Conservation (phyloP, 2,113 vertebrate species). For the Tragelaphus scriptus region DNA sequence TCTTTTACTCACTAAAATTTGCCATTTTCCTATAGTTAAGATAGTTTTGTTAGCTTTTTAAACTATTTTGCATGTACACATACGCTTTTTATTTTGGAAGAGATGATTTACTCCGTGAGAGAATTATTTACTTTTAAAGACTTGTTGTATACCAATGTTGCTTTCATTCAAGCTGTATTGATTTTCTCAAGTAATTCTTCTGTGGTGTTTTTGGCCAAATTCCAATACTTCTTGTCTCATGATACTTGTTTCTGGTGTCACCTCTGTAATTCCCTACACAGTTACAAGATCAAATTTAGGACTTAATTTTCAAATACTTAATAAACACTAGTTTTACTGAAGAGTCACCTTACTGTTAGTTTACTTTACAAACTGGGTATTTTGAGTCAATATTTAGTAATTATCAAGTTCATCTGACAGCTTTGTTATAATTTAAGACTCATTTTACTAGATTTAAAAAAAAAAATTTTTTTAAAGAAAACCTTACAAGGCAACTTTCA, state of each 20-base stretch:
- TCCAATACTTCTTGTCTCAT: background rate
- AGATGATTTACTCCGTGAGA: background rate
- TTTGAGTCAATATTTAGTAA: background rate
- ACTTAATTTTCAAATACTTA: background rate
- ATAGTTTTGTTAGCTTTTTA: background rate
- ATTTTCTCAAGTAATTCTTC: constrained; percentile 22
- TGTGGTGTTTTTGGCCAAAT: background rate
- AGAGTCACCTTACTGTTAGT: background rate
- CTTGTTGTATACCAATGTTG: background rate
- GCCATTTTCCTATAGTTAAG: background rate
- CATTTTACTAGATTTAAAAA: background rate
- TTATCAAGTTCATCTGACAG: background rate
- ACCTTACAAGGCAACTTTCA: background rate
- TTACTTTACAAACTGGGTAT: constrained; percentile 6
- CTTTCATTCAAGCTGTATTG: background rate
- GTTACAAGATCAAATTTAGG: constrained; percentile 8
- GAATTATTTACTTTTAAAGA: constrained; percentile 14
- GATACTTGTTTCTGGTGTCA: background rate
- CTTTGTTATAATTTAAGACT: background rate
- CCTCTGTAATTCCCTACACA: background rate
- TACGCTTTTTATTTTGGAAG: constrained; percentile 18
- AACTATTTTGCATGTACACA: background rate
- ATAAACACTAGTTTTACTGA: background rate
- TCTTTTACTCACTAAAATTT: background rate
- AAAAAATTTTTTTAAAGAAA: background rate